Conservation (phyloP, 2,888 invertebrate genomes). For the Lithophane semibrunnea region DNA sequence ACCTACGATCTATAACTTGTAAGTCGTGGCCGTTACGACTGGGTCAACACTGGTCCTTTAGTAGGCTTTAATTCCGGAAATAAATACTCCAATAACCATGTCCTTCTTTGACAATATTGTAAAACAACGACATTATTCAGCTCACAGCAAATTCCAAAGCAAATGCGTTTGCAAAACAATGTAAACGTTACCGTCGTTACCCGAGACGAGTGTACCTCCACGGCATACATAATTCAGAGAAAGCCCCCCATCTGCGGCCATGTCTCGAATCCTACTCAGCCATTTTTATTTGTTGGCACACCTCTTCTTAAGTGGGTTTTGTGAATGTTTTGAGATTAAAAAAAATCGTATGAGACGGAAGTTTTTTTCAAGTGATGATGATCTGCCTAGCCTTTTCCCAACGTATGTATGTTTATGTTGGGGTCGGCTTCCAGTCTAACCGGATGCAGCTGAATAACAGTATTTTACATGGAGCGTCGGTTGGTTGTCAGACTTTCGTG, state of each 20-base stretch:
- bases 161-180: conserved; percentile 38
- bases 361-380: background rate
- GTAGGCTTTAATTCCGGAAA: background rate
- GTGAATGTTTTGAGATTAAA: background rate
- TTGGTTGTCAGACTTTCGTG: too few relatives aligned
- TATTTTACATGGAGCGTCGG: too few relatives aligned
- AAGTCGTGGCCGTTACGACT: too few relatives aligned
- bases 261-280: conserved; percentile 38
- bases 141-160: conserved; percentile 23
- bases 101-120: conserved; percentile 4
- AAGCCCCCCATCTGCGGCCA: conserved; percentile 54
- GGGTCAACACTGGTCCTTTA: too few relatives aligned
- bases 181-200: conserved; percentile 46
- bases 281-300: conserved; percentile 45
- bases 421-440: too few relatives aligned
- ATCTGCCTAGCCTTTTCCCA: too few relatives aligned
- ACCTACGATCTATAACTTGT: too few relatives aligned
- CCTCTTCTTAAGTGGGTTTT: conserved; percentile 29
- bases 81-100: background rate
- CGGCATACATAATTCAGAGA: conserved; percentile 64
- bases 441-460: too few relatives aligned
- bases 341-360: background rate
- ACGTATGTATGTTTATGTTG: too few relatives aligned
- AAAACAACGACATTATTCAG: conserved; percentile 41
- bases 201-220: conserved; percentile 38